Evolutionary conservation across 2,888 invertebrate species (phyloP).

Genomic region (Chesias legatella): DNA sequence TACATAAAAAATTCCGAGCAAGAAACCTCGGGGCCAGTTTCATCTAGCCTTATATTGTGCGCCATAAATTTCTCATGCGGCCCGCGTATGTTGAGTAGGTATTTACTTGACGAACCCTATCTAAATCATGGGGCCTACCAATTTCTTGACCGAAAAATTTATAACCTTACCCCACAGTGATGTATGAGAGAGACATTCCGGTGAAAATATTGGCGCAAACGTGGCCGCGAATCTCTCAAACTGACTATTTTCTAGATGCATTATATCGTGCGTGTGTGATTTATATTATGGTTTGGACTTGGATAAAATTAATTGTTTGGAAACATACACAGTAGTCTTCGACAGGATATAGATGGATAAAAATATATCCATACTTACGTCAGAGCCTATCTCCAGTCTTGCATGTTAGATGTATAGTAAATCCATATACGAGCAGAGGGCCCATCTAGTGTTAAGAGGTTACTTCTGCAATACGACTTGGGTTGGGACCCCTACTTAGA

Average conservation of each 20-base stretch:
- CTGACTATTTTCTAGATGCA: neutral
- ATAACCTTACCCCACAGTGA: slow-evolving; percentile 59
- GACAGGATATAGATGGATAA: no score
- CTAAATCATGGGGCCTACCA: slow-evolving; percentile 64
- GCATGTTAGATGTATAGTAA: no score
- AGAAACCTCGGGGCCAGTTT: slow-evolving; percentile 44
- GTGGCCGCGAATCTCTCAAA: slow-evolving; percentile 14
- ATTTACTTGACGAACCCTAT: slow-evolving; percentile 55
- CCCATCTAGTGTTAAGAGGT: no score
- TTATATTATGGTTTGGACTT: no score
- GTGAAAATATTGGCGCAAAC: slow-evolving; percentile 27
- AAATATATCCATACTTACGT: no score
- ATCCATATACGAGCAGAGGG: no score
- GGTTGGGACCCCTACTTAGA: no score
- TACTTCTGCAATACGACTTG: no score
- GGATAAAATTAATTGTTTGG: no score
- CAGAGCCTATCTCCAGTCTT: no score
- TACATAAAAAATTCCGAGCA: slow-evolving; percentile 43
- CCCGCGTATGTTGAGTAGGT: slow-evolving; percentile 53
- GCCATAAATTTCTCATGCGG: slow-evolving; percentile 59
- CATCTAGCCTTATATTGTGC: slow-evolving; percentile 66
- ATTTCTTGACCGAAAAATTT: slow-evolving; percentile 79
- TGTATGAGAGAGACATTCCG: slow-evolving; percentile 52
- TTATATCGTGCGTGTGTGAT: neutral
- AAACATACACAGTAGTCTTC: no score